Evolutionary conservation across 2,113 vertebrate species (phyloP).

Genomic region (Empidonax traillii): DNA sequence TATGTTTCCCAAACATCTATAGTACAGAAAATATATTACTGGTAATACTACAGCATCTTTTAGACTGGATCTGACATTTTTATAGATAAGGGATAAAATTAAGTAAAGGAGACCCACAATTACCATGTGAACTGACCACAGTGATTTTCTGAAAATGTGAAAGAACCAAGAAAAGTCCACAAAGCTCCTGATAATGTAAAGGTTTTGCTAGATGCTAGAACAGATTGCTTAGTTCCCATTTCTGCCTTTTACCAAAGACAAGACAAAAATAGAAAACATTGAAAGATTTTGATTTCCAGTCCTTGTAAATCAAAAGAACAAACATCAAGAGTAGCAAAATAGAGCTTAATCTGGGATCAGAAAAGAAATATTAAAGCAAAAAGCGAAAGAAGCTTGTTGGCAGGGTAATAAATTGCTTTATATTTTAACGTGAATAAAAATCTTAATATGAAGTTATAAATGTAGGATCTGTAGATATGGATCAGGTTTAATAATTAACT

Average conservation of each 20-base stretch:
- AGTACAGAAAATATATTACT: background rate
- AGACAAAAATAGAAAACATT: background rate
- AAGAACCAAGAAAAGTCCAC: background rate
- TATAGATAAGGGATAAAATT: background rate
- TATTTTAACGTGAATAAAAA: background rate
- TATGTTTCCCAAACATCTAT: background rate
- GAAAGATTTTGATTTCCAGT: background rate
- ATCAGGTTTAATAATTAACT: background rate
- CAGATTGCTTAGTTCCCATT: background rate
- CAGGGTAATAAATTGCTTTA: background rate
- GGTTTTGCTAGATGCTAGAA: background rate
- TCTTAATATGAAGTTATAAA: background rate
- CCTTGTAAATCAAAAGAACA: constrained; percentile 12
- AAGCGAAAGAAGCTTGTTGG: background rate
- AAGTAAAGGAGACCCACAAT: background rate
- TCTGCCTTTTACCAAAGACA: background rate
- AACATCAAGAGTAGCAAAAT: background rate
- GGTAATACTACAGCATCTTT: background rate
- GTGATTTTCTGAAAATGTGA: background rate
- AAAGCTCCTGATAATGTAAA: background rate
- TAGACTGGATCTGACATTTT: background rate
- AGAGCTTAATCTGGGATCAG: background rate
- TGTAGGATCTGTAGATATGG: background rate
- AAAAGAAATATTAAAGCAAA: background rate
- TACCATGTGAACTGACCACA: background rate